Conservation (phyloP, 2,797 vertebrate genomes). For the Myotis myotis region DNA sequence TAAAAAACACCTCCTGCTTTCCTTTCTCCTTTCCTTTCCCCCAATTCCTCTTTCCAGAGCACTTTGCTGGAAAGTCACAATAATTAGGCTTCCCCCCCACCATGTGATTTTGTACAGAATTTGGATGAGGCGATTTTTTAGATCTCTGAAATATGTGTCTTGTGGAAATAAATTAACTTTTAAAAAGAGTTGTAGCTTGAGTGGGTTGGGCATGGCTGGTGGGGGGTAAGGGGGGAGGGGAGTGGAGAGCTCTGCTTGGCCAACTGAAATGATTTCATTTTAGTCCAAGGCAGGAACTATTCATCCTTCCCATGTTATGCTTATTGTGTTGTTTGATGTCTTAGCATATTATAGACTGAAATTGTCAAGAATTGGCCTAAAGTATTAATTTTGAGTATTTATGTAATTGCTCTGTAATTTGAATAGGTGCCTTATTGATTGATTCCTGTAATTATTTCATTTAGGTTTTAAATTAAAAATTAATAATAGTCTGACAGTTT, state of each 20-base stretch:
- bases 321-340: slow-evolving; percentile 72
- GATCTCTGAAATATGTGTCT: slow-evolving; percentile 59
- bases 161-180: slow-evolving; percentile 71
- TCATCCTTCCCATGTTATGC: slow-evolving; percentile 27
- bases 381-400: slow-evolving; percentile 85
- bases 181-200: slow-evolving; percentile 61
- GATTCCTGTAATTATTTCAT: slow-evolving; percentile 89
- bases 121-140: slow-evolving; percentile 63
- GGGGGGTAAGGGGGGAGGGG: not conserved
- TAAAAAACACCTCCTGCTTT: slow-evolving; percentile 9
- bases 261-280: slow-evolving; percentile 38
- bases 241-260: not conserved
- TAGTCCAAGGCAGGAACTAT: slow-evolving; percentile 23
- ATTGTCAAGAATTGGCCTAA: slow-evolving; percentile 72
- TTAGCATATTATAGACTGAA: slow-evolving; percentile 56
- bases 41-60: slow-evolving; percentile 23
- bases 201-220: slow-evolving; percentile 37
- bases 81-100: not conserved
- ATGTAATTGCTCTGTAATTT: slow-evolving; percentile 84
- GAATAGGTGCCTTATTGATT: slow-evolving; percentile 86
- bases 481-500: slow-evolving; percentile 87
- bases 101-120: slow-evolving; percentile 60
- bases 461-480: slow-evolving; percentile 89
- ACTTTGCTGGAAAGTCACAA: slow-evolving; percentile 24
- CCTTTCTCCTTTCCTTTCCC: not conserved